Evolutionary conservation across 2,113 vertebrate species (phyloP).

Genomic region (Gadus macrocephalus): DNA sequence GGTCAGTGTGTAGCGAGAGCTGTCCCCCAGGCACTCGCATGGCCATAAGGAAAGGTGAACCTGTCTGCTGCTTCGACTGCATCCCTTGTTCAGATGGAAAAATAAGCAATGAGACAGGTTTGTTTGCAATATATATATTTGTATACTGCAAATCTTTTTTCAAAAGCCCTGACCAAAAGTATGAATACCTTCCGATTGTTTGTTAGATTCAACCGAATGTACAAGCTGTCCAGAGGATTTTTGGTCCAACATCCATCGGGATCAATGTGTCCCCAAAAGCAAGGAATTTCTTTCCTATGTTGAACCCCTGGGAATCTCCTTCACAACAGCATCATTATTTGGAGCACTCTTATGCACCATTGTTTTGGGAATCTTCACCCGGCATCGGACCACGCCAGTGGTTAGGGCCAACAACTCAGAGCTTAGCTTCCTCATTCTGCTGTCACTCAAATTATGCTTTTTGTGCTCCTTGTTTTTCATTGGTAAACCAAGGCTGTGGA

Average conservation of each 20-base stretch:
- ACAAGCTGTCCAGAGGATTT: conserved; percentile 50
- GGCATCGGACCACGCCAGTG: conserved; percentile 54
- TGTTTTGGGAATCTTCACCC: conserved; percentile 51
- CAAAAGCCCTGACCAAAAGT: too few relatives aligned
- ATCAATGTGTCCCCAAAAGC: conserved; percentile 55
- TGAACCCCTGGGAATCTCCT: conserved; percentile 55
- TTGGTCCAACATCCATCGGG: conserved; percentile 53
- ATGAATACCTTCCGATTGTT: background rate
- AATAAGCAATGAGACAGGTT: conserved; percentile 54
- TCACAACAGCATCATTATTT: conserved; percentile 48
- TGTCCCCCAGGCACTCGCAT: background rate
- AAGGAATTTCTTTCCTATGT: conserved; percentile 64
- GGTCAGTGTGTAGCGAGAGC: background rate
- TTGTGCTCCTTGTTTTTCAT: conserved; percentile 55
- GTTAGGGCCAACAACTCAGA: conserved; percentile 69
- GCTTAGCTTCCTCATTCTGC: conserved; percentile 60
- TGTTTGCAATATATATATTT: background rate
- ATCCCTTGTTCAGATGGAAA: conserved; percentile 66
- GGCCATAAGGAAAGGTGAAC: conserved; percentile 43
- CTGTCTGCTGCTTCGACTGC: conserved; percentile 66
- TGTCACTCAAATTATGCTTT: conserved; percentile 55
- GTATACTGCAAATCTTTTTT: too few relatives aligned
- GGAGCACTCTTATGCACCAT: conserved; percentile 49
- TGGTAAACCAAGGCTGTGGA: conserved; percentile 46
- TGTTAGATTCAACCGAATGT: conserved; percentile 61